Evolutionary conservation across 2,888 invertebrate genomes (phyloP).

Genomic region (Crematogaster levior): DNA sequence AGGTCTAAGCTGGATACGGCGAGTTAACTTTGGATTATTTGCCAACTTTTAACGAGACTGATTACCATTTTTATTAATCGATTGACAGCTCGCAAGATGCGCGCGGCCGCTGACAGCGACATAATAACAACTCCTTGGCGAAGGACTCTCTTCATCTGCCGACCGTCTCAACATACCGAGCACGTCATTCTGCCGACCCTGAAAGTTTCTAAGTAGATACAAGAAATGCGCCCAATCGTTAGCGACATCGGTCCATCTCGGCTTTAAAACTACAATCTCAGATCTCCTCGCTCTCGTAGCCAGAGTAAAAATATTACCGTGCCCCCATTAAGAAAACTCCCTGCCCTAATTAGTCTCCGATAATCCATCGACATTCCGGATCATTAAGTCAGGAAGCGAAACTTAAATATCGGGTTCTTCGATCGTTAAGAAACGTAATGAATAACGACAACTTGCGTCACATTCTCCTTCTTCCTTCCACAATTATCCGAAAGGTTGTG

Average conservation of each 20-base stretch:
- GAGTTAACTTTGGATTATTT: constrained; percentile 21
- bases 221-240: not conserved
- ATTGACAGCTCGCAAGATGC: constrained; percentile 28
- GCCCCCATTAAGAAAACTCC: constrained; percentile 69
- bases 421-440: constrained; percentile 71
- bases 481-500: not conserved
- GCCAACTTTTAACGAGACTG: constrained; percentile 36
- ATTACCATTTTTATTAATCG: constrained; percentile 50
- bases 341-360: constrained; percentile 77
- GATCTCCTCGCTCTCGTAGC: constrained; percentile 68
- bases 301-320: constrained; percentile 72
- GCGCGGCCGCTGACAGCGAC: constrained; percentile 37
- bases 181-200: constrained; percentile 3
- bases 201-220: not conserved
- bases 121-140: constrained; percentile 42
- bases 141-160: not conserved
- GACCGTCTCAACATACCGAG: not conserved
- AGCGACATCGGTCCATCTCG: not conserved
- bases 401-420: constrained; percentile 33
- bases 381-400: constrained; percentile 72
- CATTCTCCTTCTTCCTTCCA: not conserved
- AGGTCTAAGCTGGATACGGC: not conserved
- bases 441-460: constrained; percentile 70
- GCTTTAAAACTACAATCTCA: not conserved
- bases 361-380: constrained; percentile 73